phyloP scores from a whole-genome alignment of 2,888 invertebrate species.

The Nephrotoma appendiculata region DNA sequence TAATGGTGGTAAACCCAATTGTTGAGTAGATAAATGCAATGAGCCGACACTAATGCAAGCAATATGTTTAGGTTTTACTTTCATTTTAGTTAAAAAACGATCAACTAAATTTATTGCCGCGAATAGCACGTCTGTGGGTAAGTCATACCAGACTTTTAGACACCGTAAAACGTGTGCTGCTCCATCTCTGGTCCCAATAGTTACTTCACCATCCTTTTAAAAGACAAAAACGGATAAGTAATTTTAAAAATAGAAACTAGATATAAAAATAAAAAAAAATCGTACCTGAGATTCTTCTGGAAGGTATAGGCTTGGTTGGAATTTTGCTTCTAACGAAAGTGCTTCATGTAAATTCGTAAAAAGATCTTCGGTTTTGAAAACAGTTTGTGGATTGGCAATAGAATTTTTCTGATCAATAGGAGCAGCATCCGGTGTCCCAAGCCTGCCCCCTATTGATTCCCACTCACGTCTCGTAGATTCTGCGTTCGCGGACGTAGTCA shows the following conservation, averaged over 20 bases:
- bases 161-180: conserved; percentile 69
- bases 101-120: conserved; percentile 66
- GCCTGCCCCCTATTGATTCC: conserved; percentile 39
- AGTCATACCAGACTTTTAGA: conserved; percentile 72
- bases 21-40: conserved; percentile 66
- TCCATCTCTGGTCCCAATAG: conserved; percentile 60
- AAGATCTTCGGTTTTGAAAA: conserved; percentile 27
- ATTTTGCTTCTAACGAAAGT: conserved; percentile 52
- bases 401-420: conserved; percentile 17
- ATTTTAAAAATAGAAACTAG: not conserved
- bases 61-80: conserved; percentile 66
- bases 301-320: conserved; percentile 50
- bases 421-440: conserved; percentile 48
- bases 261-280: not conserved
- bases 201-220: conserved; percentile 55
- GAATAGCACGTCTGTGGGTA: conserved; percentile 64
- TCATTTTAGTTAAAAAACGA: conserved; percentile 71
- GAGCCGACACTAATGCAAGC: conserved; percentile 78
- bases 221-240: not conserved
- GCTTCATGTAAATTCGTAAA: conserved; percentile 49
- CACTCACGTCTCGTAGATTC: conserved; percentile 29
- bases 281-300: conserved; percentile 47
- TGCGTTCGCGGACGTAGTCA: conserved; percentile 19
- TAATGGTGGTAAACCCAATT: conserved; percentile 41
- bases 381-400: conserved; percentile 22